Percentiles rank a stretch among this genome's conserved stretches.
phyloP scores from a whole-genome alignment of 2,888 invertebrate genomes.

The Onthophagus sagittarius region DNA sequence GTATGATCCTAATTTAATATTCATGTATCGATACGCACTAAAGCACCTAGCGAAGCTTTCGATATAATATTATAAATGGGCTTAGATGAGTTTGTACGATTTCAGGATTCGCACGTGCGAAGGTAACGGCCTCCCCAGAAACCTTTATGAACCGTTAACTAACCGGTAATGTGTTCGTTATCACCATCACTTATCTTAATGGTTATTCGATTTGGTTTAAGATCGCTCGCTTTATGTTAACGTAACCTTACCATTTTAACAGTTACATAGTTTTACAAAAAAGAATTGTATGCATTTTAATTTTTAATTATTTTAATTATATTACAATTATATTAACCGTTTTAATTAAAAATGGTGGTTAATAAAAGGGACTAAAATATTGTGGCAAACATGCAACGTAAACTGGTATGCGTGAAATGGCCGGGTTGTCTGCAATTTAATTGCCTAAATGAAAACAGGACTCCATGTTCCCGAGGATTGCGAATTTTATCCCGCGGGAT shows the following conservation, averaged over 20 bases:
- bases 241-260: neutral
- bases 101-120: neutral
- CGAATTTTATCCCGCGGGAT: neutral
- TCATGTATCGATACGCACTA: neutral
- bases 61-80: neutral
- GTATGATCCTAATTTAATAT: neutral
- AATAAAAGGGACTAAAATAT: too few species aligned
- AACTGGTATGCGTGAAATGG: neutral
- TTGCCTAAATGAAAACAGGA: constrained; percentile 14
- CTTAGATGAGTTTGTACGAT: neutral
- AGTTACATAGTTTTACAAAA: neutral
- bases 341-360: too few species aligned
- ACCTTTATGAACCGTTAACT: constrained; percentile 6
- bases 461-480: neutral
- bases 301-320: too few species aligned
- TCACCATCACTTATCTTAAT: neutral
- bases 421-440: constrained; percentile 1
- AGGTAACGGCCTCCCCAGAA: neutral
- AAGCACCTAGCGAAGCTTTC: neutral
- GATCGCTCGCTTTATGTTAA: neutral
- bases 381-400: neutral
- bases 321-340: too few species aligned
- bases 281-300: too few species aligned
- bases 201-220: constrained; percentile 3
- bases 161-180: constrained; percentile 6